Conservation (phyloP, 2,888 invertebrate species). For the Tolmerus cingulatus region DNA sequence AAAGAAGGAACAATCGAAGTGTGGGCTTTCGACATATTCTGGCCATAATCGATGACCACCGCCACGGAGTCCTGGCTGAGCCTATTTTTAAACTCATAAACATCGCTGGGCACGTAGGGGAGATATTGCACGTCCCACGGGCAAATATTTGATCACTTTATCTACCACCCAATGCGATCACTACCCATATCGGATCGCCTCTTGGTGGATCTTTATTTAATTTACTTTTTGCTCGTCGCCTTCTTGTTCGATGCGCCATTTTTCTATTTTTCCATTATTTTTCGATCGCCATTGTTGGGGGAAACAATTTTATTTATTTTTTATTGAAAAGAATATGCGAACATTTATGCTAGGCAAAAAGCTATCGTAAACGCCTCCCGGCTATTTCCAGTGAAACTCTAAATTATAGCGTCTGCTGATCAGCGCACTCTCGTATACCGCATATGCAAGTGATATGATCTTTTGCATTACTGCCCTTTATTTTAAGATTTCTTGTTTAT, state of each 20-base stretch:
- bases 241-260: not conserved
- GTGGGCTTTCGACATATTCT: not conserved
- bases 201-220: conserved; percentile 23
- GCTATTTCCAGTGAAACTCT: conserved; percentile 29
- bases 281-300: conserved; percentile 18
- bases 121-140: conserved; percentile 29
- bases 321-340: conserved; percentile 23
- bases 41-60: conserved; percentile 16
- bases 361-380: conserved; percentile 37
- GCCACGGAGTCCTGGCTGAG: not conserved
- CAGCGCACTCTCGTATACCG: not conserved
- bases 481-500: conserved; percentile 23
- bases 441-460: conserved; percentile 35
- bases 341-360: conserved; percentile 23
- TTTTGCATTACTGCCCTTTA: conserved; percentile 38
- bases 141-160: conserved; percentile 41
- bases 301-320: not conserved
- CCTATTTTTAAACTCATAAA: conserved; percentile 35
- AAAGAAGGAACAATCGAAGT: not conserved
- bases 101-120: conserved; percentile 26
- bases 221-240: conserved; percentile 10
- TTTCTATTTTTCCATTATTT: conserved; percentile 21
- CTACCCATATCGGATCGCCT: conserved; percentile 16
- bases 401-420: conserved; percentile 41
- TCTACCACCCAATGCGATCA: conserved; percentile 39